Base-by-base conservation (phyloP, 2,113 vertebrate genomes). In the Fulica atra region DNA sequence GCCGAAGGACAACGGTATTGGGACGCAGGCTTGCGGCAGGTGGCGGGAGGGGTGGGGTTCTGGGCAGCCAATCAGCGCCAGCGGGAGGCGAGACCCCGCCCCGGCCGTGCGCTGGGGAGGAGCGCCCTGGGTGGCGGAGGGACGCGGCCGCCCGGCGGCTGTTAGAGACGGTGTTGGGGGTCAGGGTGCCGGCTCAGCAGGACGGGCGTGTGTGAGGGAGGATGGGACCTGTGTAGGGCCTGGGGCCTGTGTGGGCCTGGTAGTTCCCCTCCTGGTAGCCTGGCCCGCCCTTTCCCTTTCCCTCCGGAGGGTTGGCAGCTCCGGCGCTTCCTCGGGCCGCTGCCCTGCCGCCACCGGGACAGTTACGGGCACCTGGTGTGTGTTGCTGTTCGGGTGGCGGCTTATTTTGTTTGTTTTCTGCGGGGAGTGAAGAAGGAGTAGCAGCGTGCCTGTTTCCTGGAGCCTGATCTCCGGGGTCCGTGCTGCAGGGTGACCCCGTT, bases 21-120 rank as follows among this genome's bases (percentile, higher is more conserved):
- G 28, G 10, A 3, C 0, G 5, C 5, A 0, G 11, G 23, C 11
- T 4, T 0, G 8, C 2, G 9, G 21, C 50, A 1, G 12, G 21
- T 4, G 24, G 13, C 0, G 31, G 21, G 18, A 11, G 12, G 24
- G 56, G 63, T 3, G 51, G 18, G 59, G 15, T 2, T 33, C 1
- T 0, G 1, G 0, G 0, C 24, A 38, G 54, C 92, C 90, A 95
- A 89, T 96, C 63, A 38, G 31, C 9, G 63, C 12, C 0, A 6
- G 26, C 0, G 2, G 1, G 2, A 2, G 17, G 26, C 0, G 29
- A 13, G 17, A 20, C 26, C 6, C 38, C 53, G 59, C 64, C 63
- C 59, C 24, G 46, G 57, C n/a, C 0, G 23, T 25, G 17, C 4
- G 5, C 7, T 18, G 17, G 28, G 38, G 20, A 17, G 36, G 35